A percentile compares a stretch with the other conserved stretches of the same genome.
Conservation (phyloP, 2,113 vertebrate species). For the Cynoglossus semilaevis region DNA sequence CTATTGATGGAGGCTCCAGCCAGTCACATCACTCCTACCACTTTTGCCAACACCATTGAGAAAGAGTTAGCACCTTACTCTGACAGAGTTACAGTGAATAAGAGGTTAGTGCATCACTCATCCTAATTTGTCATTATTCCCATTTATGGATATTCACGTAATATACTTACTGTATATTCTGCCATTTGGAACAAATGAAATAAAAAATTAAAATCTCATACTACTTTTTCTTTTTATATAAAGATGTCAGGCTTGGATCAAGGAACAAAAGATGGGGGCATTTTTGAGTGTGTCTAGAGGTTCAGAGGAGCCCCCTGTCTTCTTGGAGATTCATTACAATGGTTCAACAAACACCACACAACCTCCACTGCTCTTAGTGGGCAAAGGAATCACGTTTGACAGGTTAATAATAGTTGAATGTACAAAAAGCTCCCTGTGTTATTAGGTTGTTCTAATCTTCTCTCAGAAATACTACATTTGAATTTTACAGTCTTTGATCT, state of each 20-base stretch:
- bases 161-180: too few relatives aligned
- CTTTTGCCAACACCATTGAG: conserved; percentile 85
- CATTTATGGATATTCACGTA: not conserved
- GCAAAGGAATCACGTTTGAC: conserved; percentile 97
- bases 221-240: not conserved
- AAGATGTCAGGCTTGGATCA: conserved; percentile 88
- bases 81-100: conserved; percentile 79
- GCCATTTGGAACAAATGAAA: not conserved
- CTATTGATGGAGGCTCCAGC: conserved; percentile 93
- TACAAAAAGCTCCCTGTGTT: not conserved
- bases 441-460: too few relatives aligned
- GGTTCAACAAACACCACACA: conserved; percentile 75
- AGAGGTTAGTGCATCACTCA: conserved; percentile 76
- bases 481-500: too few relatives aligned
- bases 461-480: too few relatives aligned
- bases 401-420: conserved; percentile 74
- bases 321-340: conserved; percentile 91
- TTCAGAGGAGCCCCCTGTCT: conserved; percentile 91
- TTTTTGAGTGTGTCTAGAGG: conserved; percentile 94
- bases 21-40: conserved; percentile 88
- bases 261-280: conserved; percentile 89
- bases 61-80: conserved; percentile 77
- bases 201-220: not conserved
- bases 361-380: conserved; percentile 85
- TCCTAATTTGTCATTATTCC: not conserved